These are phyloP conservation scores for Penaeus indicus DNA, from an alignment of 1,140 invertebrate species.

Conservation along the genomic window DNA sequence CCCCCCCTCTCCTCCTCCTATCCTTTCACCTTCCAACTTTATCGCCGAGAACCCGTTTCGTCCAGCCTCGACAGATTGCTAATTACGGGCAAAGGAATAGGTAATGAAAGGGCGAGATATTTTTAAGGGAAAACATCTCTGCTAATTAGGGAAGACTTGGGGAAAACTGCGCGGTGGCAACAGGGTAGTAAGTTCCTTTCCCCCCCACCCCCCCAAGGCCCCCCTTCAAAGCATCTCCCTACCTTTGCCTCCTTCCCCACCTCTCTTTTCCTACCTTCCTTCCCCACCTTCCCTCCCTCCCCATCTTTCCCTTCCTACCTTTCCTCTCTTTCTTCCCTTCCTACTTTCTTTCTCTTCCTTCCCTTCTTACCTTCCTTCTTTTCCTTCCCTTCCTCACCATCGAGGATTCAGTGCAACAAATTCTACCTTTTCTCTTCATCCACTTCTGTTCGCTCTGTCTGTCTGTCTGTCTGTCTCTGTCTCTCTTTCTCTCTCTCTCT, in stretches of 20 bases:
- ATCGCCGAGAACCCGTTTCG: background rate
- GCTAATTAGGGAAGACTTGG: constrained; percentile 7
- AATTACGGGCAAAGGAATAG: constrained; percentile 26
- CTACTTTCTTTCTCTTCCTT: background rate
- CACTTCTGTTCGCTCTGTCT: background rate
- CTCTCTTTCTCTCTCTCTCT: background rate
- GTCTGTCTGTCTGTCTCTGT: background rate
- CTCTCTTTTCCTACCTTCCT: too few relatives aligned
- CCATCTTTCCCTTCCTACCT: background rate
- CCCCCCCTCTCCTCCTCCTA: background rate
- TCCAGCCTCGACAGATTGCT: constrained; percentile 21
- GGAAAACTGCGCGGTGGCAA: too few relatives aligned
- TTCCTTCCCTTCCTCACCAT: background rate
- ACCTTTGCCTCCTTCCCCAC: background rate
- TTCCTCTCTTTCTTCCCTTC: background rate
- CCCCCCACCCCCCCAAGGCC: background rate
- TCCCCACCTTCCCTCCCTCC: too few relatives aligned
- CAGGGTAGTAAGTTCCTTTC: background rate
- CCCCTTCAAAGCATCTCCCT: background rate
- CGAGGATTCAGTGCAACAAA: too few relatives aligned
- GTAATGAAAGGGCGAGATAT: constrained; percentile 28
- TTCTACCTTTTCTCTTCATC: background rate
- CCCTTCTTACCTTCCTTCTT: background rate
- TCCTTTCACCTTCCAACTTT: background rate
- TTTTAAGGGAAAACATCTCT: constrained; percentile 28